These are phyloP conservation scores for Mnemiopsis leidyi DNA, from an alignment of 37 sponge, comb jelly and placozoan species.

Conservation along the genomic window DNA sequence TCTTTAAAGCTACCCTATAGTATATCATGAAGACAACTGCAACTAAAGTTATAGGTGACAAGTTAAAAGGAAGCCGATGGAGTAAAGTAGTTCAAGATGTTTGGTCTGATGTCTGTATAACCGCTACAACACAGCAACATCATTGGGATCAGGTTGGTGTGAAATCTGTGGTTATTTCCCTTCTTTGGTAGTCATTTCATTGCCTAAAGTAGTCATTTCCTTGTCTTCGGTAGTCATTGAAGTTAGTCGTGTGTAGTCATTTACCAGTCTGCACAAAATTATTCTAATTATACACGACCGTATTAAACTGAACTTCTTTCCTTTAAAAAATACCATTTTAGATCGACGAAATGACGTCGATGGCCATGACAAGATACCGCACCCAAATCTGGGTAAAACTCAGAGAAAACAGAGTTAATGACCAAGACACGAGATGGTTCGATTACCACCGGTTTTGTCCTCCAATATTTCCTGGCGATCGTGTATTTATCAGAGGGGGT, in stretches of 20 bases:
- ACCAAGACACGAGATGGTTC: not conserved
- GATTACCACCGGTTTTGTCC: constrained; percentile 28
- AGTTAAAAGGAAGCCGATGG: not conserved
- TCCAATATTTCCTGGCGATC: not conserved
- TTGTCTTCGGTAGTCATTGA: too few species aligned
- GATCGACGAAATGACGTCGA: not conserved
- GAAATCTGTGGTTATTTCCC: too few species aligned
- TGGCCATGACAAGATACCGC: constrained; percentile 3
- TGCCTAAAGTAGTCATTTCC: too few species aligned
- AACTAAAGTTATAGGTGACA: not conserved
- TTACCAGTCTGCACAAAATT: too few species aligned
- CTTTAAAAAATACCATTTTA: not conserved
- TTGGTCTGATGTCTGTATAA: constrained; percentile 4
- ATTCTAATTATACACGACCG: too few species aligned
- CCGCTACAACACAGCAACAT: constrained; percentile 30
- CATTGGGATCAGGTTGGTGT: constrained; percentile 7
- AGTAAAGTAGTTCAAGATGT: not conserved
- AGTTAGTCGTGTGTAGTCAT: too few species aligned
- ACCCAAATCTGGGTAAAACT: not conserved
- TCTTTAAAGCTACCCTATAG: too few species aligned
- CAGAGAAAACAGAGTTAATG: not conserved
- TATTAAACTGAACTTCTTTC: too few species aligned
- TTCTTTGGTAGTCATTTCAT: too few species aligned
- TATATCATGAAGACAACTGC: not conserved
- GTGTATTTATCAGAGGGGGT: not conserved